Base-by-base conservation (phyloP, 1,140 invertebrate genomes). In the Micrasema longulum region DNA sequence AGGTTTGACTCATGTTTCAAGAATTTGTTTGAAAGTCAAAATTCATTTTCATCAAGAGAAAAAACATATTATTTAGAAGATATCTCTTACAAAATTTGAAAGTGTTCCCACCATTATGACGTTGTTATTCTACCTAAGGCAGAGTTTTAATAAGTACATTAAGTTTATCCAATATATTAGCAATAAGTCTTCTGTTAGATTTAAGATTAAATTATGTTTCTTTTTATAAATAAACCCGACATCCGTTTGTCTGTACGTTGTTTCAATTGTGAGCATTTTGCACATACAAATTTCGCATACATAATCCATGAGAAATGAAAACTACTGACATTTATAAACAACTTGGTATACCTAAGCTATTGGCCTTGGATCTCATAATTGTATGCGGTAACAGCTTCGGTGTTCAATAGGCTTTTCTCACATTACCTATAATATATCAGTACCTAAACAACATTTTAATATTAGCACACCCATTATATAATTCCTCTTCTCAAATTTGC, bases 291-390 rank as follows among this genome's bases (percentile, higher is more conserved):
- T 45, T 45, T 53, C n/a, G 50, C 50, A 53, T 53, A 35, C 11
- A 31, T 53, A 22, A 26, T 26, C 50, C 22, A 35, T 14, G 50
- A n/a, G 23, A 53, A 53, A 31, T 31, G 50, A n/a, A 26, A 31
- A 26, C 50, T 22, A 12, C 50, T 53, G 50, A 53, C 50, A 53
- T 53, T 53, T 53, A n/a, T n/a, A 31, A 31, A 26, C 50, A 53
- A 53, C 50, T 35, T 20, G 14, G 18, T 53, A 26, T n/a, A 5
- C 14, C 7, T n/a, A 2, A 2, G 12, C 41, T 16, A 12, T n/a
- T 45, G 41, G 41, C 41, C 41, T 45, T 45, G 41, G 41, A n/a
- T 45, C 14, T 31, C 2, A 31, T 31, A 31, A 31, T 31, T n/a
- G 3, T 45, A 11, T 5, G 41, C 41, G 2, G 2, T 45, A 53